phyloP scores from a whole-genome alignment of 2,797 vertebrate species.

The Manis javanica region DNA sequence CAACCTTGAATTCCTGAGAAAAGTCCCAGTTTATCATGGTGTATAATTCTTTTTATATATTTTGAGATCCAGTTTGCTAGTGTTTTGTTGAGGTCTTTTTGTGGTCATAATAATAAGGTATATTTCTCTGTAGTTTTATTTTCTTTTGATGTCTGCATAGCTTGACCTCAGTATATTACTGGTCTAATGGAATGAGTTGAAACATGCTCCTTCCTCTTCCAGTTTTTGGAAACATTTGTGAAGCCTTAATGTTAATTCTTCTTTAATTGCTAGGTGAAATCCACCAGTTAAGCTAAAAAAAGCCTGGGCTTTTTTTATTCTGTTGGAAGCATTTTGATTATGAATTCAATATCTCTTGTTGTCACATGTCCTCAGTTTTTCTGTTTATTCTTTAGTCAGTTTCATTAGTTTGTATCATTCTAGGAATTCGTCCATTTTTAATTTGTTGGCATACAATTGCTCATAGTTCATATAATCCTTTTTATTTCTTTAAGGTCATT shows the following conservation, averaged over 20 bases:
- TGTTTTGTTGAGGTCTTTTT: neutral
- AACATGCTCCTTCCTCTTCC: neutral
- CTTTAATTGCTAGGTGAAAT: neutral
- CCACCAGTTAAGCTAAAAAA: neutral
- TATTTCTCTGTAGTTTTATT: neutral
- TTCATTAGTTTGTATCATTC: neutral
- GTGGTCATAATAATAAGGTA: neutral
- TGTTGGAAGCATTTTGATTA: neutral
- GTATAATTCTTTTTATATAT: neutral
- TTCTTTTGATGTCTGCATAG: neutral
- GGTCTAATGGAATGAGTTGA: neutral
- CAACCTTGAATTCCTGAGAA: neutral
- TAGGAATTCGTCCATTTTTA: neutral
- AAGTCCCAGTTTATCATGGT: neutral
- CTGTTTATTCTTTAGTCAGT: neutral
- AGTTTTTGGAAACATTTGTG: neutral
- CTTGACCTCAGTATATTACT: neutral
- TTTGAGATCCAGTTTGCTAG: neutral
- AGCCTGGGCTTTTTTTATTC: neutral
- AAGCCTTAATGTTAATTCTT: neutral
- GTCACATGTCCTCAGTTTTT: neutral
- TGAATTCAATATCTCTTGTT: neutral
- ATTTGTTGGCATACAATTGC: neutral
- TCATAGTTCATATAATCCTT: neutral
- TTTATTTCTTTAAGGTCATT: neutral